Evolutionary conservation across 2,113 vertebrate species (phyloP).

Genomic region (Alosa alosa): DNA sequence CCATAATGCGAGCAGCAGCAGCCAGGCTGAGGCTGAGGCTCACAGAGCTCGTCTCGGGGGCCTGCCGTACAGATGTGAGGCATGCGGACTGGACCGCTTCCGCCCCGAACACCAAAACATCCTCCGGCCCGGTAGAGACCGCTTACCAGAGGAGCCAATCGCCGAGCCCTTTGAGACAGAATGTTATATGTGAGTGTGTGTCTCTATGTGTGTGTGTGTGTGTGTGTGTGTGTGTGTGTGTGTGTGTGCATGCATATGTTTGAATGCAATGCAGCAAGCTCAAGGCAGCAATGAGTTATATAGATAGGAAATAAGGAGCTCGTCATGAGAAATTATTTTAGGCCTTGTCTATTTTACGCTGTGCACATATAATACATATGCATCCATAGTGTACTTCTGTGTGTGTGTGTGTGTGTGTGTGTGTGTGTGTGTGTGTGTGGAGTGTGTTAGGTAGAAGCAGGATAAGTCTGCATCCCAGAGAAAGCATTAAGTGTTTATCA

Average conservation of each 20-base stretch:
- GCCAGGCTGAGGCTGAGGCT: constrained; percentile 10
- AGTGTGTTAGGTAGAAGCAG: neutral
- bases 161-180: neutral
- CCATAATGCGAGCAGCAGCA: constrained; percentile 12
- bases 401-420: neutral
- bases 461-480: neutral
- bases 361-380: too few species aligned
- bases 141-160: neutral
- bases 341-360: too few species aligned
- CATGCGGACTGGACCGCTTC: neutral
- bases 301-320: neutral
- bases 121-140: neutral
- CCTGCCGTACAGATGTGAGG: neutral
- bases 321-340: too few species aligned
- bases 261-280: neutral
- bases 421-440: neutral
- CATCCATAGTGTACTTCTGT: neutral
- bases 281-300: neutral
- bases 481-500: constrained; percentile 28
- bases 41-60: too few species aligned
- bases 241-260: too few species aligned
- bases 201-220: neutral
- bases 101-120: neutral
- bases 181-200: neutral
- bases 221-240: neutral